phyloP scores from a whole-genome alignment of 2,113 vertebrate species.

The Carassius auratus region DNA sequence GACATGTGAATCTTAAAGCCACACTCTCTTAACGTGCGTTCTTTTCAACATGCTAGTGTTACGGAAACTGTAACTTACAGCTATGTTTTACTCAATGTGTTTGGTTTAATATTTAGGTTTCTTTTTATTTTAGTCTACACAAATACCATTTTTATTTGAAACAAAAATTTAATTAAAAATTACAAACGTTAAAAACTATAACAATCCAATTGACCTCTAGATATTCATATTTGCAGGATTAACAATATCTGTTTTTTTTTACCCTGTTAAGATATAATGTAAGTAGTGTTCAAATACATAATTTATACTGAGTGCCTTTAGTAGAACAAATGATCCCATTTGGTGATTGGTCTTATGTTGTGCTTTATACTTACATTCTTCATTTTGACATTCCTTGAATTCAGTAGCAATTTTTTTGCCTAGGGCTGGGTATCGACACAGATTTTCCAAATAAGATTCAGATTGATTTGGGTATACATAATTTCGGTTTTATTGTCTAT shows the following conservation, averaged over 20 bases:
- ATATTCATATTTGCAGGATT: constrained; percentile 5
- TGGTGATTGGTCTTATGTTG: constrained; percentile 10
- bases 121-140: not conserved
- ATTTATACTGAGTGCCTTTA: constrained; percentile 37
- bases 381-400: constrained; percentile 14
- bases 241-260: not conserved
- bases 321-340: constrained; percentile 32
- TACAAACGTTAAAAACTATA: not conserved
- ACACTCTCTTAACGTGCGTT: constrained; percentile 10
- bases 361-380: not conserved
- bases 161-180: not conserved
- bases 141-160: not conserved
- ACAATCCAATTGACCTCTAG: not conserved
- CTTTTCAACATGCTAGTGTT: constrained; percentile 37
- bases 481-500: not conserved
- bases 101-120: not conserved
- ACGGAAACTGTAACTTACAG: constrained; percentile 16
- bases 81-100: not conserved
- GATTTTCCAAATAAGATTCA: not conserved
- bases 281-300: constrained; percentile 27
- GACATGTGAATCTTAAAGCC: constrained; percentile 24
- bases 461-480: not conserved
- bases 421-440: not conserved
- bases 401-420: not conserved
- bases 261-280: not conserved